These are phyloP conservation scores for Threskiornis aethiopicus DNA, from an alignment of 2,797 vertebrate genomes.

Conservation along the genomic window DNA sequence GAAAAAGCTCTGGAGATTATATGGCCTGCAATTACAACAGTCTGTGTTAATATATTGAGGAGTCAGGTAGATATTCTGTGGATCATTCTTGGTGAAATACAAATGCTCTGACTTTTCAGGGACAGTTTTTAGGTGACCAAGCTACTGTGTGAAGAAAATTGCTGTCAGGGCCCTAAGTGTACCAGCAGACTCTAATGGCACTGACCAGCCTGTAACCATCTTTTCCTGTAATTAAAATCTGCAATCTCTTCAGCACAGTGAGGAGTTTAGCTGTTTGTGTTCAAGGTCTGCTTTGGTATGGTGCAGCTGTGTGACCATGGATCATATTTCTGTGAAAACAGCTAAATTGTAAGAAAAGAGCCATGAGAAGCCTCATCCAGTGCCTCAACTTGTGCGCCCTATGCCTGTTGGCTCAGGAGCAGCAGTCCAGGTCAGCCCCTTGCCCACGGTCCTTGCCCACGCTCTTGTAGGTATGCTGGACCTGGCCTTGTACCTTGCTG, in stretches of 20 bases:
- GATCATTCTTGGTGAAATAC: neutral
- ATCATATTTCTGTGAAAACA: neutral
- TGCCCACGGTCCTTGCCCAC: neutral
- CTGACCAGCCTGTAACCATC: neutral
- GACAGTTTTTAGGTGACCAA: neutral
- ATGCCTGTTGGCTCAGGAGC: neutral
- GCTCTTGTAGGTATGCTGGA: neutral
- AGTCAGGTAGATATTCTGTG: neutral
- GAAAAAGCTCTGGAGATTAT: neutral
- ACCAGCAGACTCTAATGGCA: neutral
- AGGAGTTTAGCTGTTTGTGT: neutral
- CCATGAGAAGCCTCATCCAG: neutral
- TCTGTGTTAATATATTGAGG: neutral
- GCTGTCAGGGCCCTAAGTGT: neutral
- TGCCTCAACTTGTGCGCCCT: neutral
- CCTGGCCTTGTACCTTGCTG: neutral
- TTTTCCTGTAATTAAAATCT: neutral
- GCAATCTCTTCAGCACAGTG: neutral
- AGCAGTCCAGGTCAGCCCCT: neutral
- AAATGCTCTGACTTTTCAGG: neutral
- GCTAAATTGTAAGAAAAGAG: neutral
- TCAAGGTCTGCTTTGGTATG: neutral
- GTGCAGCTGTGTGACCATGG: neutral
- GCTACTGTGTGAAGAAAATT: neutral
- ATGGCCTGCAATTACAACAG: neutral